These are phyloP conservation scores for Platichthys flesus DNA, from an alignment of 2,113 vertebrate species.

Conservation along the genomic window DNA sequence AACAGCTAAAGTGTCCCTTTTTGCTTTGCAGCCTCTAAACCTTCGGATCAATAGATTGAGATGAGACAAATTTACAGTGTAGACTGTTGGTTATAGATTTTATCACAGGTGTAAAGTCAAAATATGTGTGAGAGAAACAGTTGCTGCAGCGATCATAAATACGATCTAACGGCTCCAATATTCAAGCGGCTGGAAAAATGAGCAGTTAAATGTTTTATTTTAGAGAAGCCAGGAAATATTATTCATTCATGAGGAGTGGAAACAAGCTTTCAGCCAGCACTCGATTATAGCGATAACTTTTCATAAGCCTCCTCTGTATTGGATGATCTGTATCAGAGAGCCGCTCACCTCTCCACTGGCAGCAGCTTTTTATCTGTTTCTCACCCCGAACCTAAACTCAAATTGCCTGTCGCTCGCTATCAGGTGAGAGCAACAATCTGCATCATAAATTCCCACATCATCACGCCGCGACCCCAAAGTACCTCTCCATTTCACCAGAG, in stretches of 20 bases:
- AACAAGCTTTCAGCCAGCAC: constrained; percentile 39
- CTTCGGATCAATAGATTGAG: constrained; percentile 32
- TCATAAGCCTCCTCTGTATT: constrained; percentile 44
- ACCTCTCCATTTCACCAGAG: constrained; percentile 19
- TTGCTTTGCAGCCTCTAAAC: neutral
- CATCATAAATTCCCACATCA: constrained; percentile 48
- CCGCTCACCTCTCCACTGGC: constrained; percentile 32
- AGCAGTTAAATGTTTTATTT: constrained; percentile 14
- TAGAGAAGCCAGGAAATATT: constrained; percentile 16
- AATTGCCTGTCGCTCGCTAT: constrained; percentile 56
- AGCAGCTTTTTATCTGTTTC: constrained; percentile 51
- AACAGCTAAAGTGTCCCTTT: neutral
- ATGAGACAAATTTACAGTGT: constrained; percentile 16
- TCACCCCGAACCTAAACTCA: constrained; percentile 37
- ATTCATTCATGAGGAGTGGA: constrained; percentile 41
- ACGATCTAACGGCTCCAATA: constrained; percentile 11
- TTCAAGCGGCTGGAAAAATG: constrained; percentile 4
- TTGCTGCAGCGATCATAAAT: constrained; percentile 16
- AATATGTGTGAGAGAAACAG: constrained; percentile 5
- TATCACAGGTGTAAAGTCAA: neutral
- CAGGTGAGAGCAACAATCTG: constrained; percentile 44
- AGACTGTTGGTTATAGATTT: constrained; percentile 7
- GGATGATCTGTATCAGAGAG: constrained; percentile 54
- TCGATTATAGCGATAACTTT: constrained; percentile 47
- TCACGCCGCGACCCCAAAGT: neutral